Base-by-base conservation (phyloP, 2,113 vertebrate species). In the Clarias macrocephalus region DNA sequence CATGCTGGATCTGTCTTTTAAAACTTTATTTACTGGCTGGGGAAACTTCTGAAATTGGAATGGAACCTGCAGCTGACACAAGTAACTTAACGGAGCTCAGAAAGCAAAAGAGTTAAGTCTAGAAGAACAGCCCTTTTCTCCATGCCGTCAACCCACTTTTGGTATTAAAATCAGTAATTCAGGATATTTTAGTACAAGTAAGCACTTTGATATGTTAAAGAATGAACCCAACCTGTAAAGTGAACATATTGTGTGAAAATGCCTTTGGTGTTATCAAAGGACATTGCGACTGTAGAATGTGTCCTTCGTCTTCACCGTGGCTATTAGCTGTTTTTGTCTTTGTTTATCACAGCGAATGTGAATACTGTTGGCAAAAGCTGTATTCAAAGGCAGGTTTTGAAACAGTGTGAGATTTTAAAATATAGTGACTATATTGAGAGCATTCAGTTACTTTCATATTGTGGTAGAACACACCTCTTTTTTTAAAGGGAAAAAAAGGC, bases 361-460 rank as follows among this genome's bases (percentile, higher is more conserved):
- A 97, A 96, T 96, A 97, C 95, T 95, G 94, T 95, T 96, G 93
- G 94, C 91, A 93, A 94, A 94, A 95, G 95, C 95, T 90, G 73
- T 83, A 89, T 18, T 68, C 84, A 85, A 86, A 96, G 95, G 96
- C 89, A 93, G 96, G 96, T 97, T 95, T 96, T 95, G 94, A 96
- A 95, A 97, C 90, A 95, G 96, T 96, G 95, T 95, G 96, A 95
- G 96, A 97, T 96, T 96, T 90, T 84, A 82, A 88, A 90, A 90
- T 77, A 88, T 90, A 84, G 84, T 97, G 96, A 97, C 97, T 98
- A 97, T 97, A 98, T 97, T 96, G 96, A 98, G 96, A 98, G 97
- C 96, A 97, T 98, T 98, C 96, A 97, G 96, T 97, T 98, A 98
- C 98, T 97, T 99, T 99, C 97, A 95, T 99, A 98, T 98, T 95